Base-by-base conservation (phyloP, 2,113 vertebrate genomes). In the Antennarius striatus region DNA sequence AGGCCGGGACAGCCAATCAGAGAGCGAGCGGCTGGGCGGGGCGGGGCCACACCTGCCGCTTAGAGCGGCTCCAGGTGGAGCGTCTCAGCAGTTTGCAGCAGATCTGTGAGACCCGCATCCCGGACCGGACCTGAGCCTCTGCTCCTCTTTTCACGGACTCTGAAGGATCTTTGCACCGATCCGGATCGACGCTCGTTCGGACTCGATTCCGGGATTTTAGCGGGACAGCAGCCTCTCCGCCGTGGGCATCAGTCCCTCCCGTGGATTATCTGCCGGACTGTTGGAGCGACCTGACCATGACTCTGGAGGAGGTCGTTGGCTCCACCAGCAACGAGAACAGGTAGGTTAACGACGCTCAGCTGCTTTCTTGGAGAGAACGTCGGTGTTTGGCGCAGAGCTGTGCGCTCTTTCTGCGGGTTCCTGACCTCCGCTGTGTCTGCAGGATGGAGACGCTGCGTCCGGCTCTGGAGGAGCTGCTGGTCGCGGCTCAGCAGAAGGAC, bases 231-330 rank as follows among this genome's bases (percentile, higher is more conserved):
- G 22, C 22, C 22, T 22, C 22, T 22, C 22, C 22, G 22, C 22
- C 2, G 22, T 22, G 22, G 22, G 22, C 22, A 22, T 22, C 22
- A 22, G 22, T 22, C 22, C 1, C 22, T 22, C 22, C 22, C 22
- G 22, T 22, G 22, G 22, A 22, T 22, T 22, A 87, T 77, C 39
- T 74, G 64, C 87, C 93, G 94, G 93, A 93, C 93, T 93, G 94
- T 73, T 77, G 75, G 3, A 48, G 75, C 49, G 68, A 82, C 48
- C 82, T 91, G 92, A 93, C 63, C 84, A 98, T 98, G 96, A 98
- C 96, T 51, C 80, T 98, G 90, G 96, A 98, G 86, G 96, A 97
- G 81, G 68, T 94, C 10, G 88, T 95, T 66, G 89, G 94, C 51
- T 91, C 93, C 79, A 94, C 92, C 28, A 92, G 90, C 77, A 93